phyloP scores from a whole-genome alignment of 2,113 vertebrate species.

The Corythoichthys intestinalis region DNA sequence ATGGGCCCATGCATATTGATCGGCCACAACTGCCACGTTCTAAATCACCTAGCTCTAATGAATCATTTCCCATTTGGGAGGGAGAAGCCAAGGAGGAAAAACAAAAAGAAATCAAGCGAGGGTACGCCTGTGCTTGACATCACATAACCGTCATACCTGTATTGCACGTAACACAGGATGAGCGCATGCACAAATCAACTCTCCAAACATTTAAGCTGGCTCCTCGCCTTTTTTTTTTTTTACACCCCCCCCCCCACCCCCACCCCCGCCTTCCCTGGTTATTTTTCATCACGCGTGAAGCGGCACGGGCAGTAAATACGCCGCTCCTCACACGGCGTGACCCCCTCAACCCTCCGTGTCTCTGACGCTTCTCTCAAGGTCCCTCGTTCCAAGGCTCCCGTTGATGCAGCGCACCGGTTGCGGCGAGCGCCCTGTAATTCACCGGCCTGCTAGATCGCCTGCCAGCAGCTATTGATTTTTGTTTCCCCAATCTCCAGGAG shows the following conservation, averaged over 20 bases:
- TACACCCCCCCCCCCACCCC: conserved; percentile 7
- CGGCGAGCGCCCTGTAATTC: conserved; percentile 73
- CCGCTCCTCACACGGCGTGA: conserved; percentile 67
- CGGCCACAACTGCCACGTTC: conserved; percentile 60
- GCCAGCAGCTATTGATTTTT: conserved; percentile 99
- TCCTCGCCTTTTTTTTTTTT: conserved; percentile 6
- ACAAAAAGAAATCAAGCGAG: conserved; percentile 37
- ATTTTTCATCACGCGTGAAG: conserved; percentile 66
- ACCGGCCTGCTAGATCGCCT: conserved; percentile 97
- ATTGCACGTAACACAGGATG: conserved; percentile 33
- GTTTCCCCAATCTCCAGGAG: conserved; percentile 98
- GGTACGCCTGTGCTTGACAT: conserved; percentile 33
- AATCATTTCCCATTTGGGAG: conserved; percentile 67
- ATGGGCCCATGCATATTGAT: conserved; percentile 73
- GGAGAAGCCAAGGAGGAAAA: conserved; percentile 16
- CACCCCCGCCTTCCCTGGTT: conserved; percentile 51
- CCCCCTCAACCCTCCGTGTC: conserved; percentile 66
- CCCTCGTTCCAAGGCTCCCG: conserved; percentile 72
- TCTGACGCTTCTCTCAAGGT: conserved; percentile 71
- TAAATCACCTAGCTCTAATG: conserved; percentile 72
- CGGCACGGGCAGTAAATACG: conserved; percentile 76
- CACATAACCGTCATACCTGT: conserved; percentile 42
- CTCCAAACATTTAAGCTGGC: conserved; percentile 33
- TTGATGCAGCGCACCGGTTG: conserved; percentile 63
- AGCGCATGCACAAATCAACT: conserved; percentile 44